Evolutionary conservation across 1,140 invertebrate species (phyloP), one percentile per base, ranked within the genome.

Genomic region (Drosophila insularis): DNA sequence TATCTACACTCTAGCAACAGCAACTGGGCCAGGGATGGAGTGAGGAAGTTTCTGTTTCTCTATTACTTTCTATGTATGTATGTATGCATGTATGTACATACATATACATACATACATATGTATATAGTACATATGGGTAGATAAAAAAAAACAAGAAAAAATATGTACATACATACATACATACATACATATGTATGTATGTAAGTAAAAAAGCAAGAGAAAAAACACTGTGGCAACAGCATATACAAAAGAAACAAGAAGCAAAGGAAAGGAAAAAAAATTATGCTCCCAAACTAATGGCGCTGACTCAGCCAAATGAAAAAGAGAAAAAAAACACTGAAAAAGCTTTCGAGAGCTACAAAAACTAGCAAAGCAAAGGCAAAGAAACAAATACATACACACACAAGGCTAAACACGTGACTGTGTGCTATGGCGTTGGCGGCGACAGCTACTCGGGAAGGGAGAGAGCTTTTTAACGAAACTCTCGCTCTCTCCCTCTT

Each of bases 401-500:
- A 23, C 58, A 37, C 50, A 77, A 37, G 39, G 60, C 60, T 65
- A 58, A 71, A 69, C 84, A 87, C 84, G 82, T 89, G 82, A 89
- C 67, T 72, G 68, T 74, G 64, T 32, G 43, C 54, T 74, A 39
- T 58, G 54, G 63, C n/a, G 8, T 27, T 37, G 27, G 27, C 27
- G 27, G 27, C 32, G 23, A 39, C 14, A 39, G 60, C 69, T 65
- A 27, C 27, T 27, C 4, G 68, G 56, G 65, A 61, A 65, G 54
- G 46, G 54, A 32, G 40, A 63, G 56, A 87, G 84, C 82, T 87
- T 87, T 82, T 87, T 87, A 84, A 87, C 82, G 82, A 87, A 87
- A 86, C 81, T 69, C 55, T 19, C 63, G 37, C 23, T 43, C 23
- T 50, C 40, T 39, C 64, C 65, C 74, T 50, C 46, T 64, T 73